Percentiles rank a stretch among this genome's conserved stretches.
These are phyloP conservation scores for Drosophila rellima DNA, from an alignment of 2,888 invertebrate genomes.

Conservation along the genomic window DNA sequence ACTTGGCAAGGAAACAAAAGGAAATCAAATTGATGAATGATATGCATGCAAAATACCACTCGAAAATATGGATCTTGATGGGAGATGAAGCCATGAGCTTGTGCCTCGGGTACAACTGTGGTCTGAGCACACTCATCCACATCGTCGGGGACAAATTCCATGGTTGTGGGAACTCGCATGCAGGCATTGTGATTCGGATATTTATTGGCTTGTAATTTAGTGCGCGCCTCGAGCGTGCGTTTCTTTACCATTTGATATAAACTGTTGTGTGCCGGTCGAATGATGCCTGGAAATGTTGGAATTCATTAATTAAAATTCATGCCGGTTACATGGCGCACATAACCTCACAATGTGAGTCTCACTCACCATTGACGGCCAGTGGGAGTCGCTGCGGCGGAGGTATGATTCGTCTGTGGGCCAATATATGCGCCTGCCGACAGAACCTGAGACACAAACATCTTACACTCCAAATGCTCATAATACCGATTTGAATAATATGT, in stretches of 20 bases:
- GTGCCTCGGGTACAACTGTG: not conserved
- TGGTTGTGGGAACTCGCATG: slow-evolving; percentile 45
- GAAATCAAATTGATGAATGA: not conserved
- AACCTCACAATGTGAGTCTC: slow-evolving; percentile 35
- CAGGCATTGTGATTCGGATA: slow-evolving; percentile 76
- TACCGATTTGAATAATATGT: slow-evolving; percentile 48
- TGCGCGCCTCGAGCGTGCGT: slow-evolving; percentile 81
- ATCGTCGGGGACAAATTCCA: slow-evolving; percentile 46
- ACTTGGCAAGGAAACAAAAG: not conserved
- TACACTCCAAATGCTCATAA: slow-evolving; percentile 80
- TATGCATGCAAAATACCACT: slow-evolving; percentile 46
- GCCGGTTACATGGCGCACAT: slow-evolving; percentile 33
- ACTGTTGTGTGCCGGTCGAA: slow-evolving; percentile 70
- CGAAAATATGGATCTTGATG: slow-evolving; percentile 43
- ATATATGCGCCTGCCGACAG: slow-evolving; percentile 76
- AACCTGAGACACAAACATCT: slow-evolving; percentile 68
- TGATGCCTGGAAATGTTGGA: too few species aligned
- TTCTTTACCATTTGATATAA: slow-evolving; percentile 85
- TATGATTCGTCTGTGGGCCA: slow-evolving; percentile 60
- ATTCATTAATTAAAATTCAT: slow-evolving; percentile 8
- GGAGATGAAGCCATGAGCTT: slow-evolving; percentile 7
- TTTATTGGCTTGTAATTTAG: slow-evolving; percentile 80
- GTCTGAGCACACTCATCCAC: slow-evolving; percentile 28
- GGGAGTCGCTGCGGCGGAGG: slow-evolving; percentile 38
- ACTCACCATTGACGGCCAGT: slow-evolving; percentile 60